These are phyloP conservation scores for Tachina fera DNA, from an alignment of 2,888 invertebrate genomes.

Conservation along the genomic window DNA sequence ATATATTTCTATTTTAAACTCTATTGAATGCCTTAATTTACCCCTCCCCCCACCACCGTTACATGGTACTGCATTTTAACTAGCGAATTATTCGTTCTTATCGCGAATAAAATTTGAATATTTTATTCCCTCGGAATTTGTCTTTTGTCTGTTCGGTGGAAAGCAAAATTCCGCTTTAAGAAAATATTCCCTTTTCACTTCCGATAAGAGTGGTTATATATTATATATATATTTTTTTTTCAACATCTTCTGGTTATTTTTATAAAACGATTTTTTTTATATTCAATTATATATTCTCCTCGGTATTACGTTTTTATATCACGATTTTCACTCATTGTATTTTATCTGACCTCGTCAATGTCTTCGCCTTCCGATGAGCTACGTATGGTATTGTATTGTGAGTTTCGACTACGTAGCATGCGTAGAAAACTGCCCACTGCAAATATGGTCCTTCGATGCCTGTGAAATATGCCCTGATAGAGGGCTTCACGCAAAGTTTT, in stretches of 20 bases:
- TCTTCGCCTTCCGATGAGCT: constrained; percentile 83
- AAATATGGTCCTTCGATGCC: constrained; percentile 89
- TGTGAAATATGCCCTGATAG: constrained; percentile 91
- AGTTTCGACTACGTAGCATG: constrained; percentile 89
- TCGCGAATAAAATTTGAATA: not conserved
- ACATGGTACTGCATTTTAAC: not conserved
- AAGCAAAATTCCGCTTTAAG: not conserved
- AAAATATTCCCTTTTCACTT: not conserved
- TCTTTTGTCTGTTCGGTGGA: not conserved
- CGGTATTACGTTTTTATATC: constrained; percentile 41
- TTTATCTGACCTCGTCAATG: constrained; percentile 83
- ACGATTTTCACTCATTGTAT: constrained; percentile 66
- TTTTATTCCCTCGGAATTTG: not conserved
- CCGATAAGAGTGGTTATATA: not conserved
- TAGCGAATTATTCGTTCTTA: not conserved
- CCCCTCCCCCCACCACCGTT: no score
- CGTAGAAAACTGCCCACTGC: constrained; percentile 89
- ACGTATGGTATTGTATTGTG: constrained; percentile 90
- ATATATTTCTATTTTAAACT: not conserved
- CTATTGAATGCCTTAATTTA: not conserved
- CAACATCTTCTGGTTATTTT: not conserved
- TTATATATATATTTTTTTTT: not conserved
- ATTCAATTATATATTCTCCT: constrained; percentile 9
- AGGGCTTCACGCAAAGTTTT: constrained; percentile 88
- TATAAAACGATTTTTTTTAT: not conserved